Conservation (phyloP, 2,797 vertebrate genomes). For the Rhynchotus rufescens region DNA sequence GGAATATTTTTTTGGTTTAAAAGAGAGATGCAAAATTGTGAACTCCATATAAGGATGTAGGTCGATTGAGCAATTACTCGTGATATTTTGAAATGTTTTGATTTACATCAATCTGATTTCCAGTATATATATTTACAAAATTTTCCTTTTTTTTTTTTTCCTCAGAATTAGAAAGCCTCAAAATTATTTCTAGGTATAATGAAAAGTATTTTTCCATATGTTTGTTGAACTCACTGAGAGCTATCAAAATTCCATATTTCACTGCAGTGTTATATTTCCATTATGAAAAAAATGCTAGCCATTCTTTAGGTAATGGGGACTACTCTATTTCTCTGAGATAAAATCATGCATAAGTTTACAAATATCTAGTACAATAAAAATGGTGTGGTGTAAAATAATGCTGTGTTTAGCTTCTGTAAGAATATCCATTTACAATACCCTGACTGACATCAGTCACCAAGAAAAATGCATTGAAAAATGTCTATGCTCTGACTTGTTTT, state of each 20-base stretch:
- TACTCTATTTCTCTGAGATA: constrained; percentile 3
- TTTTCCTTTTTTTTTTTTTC: neutral
- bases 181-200: neutral
- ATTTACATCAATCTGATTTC: neutral
- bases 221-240: neutral
- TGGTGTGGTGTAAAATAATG: neutral
- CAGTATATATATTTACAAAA: neutral
- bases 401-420: neutral
- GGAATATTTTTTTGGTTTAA: neutral
- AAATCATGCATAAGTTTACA: neutral
- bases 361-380: neutral
- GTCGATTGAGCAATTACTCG: neutral
- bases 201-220: neutral
- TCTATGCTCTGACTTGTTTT: neutral
- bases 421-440: neutral
- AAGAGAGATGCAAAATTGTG: neutral
- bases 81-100: neutral
- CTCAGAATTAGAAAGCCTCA: neutral
- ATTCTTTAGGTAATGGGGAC: neutral
- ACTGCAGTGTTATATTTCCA: neutral
- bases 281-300: neutral
- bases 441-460: neutral
- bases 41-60: neutral
- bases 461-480: constrained; percentile 17
- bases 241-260: neutral